Evolutionary conservation across 2,797 vertebrate species (phyloP).

Genomic region (Florisuga fusca): DNA sequence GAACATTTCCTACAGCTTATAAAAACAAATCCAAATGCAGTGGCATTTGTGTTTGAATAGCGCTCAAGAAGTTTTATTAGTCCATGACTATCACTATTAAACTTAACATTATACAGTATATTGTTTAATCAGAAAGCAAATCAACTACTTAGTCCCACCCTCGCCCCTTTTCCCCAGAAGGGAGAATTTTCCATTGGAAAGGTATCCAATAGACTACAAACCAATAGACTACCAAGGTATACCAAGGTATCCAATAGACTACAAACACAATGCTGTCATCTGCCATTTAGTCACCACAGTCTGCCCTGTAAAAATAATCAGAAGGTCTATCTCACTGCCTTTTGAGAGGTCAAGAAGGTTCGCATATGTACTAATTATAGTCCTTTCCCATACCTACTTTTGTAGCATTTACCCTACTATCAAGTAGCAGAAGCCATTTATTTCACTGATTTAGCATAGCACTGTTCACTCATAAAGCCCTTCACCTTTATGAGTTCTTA

Average conservation of each 20-base stretch:
- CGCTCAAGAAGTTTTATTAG: neutral
- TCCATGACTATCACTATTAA: neutral
- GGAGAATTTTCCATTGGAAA: neutral
- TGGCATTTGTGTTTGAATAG: neutral
- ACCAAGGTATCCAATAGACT: neutral
- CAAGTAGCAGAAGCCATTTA: neutral
- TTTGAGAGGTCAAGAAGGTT: neutral
- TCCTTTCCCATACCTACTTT: neutral
- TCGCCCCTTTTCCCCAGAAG: neutral
- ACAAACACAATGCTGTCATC: neutral
- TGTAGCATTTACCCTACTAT: neutral
- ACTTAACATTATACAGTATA: neutral
- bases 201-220: neutral
- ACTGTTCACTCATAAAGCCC: neutral
- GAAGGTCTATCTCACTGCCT: neutral
- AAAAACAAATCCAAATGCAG: neutral
- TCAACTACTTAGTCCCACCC: neutral
- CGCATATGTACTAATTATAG: neutral
- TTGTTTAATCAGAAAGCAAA: neutral
- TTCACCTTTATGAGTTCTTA: neutral
- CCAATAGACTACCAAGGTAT: too few relatives aligned
- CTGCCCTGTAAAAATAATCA: accelerated
- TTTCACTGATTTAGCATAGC: neutral
- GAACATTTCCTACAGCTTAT: neutral
- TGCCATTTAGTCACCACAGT: neutral